Conservation (phyloP, 2,113 vertebrate genomes). For the Xenopus tropicalis region DNA sequence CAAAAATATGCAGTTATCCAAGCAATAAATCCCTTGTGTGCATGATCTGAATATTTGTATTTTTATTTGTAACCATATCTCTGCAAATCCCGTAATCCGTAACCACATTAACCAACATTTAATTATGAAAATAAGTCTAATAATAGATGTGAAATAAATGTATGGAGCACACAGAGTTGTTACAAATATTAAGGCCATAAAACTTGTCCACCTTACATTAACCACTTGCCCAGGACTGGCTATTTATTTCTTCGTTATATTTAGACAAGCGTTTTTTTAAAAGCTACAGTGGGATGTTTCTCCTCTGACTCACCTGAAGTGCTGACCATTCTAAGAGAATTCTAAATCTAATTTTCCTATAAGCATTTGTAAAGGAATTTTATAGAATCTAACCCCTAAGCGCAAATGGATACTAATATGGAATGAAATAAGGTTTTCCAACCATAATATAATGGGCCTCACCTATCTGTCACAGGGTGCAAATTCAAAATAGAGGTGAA, state of each 20-base stretch:
- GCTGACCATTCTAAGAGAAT: background rate
- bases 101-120: constrained; percentile 34
- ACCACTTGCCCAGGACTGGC: constrained; percentile 28
- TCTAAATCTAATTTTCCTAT: background rate
- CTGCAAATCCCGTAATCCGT: constrained; percentile 36
- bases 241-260: constrained; percentile 23
- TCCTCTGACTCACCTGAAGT: constrained; percentile 20
- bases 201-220: constrained; percentile 35
- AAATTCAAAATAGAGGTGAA: too few relatives aligned
- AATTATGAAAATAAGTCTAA: constrained; percentile 41
- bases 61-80: constrained; percentile 41
- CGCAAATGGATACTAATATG: background rate
- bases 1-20: constrained; percentile 7
- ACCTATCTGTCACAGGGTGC: too few relatives aligned
- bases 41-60: constrained; percentile 9
- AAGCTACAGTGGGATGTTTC: constrained; percentile 22
- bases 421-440: too few relatives aligned
- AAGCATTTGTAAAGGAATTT: constrained; percentile 5
- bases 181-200: constrained; percentile 33
- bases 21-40: constrained; percentile 35
- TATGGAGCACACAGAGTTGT: constrained; percentile 16
- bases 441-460: too few relatives aligned
- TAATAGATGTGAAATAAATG: constrained; percentile 32
- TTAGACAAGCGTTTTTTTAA: constrained; percentile 35
- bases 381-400: background rate